Base-by-base conservation (phyloP, 2,113 vertebrate species). In the Pollachius pollachius region DNA sequence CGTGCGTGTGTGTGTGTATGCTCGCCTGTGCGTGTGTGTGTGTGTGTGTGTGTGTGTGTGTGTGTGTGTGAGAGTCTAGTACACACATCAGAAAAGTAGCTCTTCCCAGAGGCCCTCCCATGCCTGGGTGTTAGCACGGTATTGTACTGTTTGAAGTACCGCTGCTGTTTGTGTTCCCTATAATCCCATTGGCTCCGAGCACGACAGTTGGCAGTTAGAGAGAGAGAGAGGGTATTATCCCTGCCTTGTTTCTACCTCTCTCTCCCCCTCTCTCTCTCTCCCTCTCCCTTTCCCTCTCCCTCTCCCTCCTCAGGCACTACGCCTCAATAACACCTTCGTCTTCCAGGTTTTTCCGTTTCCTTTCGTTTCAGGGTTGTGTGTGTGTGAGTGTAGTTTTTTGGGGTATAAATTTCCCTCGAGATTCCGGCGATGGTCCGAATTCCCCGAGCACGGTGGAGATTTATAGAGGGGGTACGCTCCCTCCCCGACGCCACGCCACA, bases 141-240 rank as follows among this genome's bases (percentile, higher is more conserved):
- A 75, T 85, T 84, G 81, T 84, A 89, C 86, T 88, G 86, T 89
- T 89, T 89, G 89, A 89, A 88, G 86, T 85, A 69, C 78, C 80
- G 62, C 77, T 80, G 83, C 81, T 88, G 73, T 87, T 85, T 84
- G 82, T 85, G 78, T 83, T 87, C 82, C 77, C 77, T 85, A 79
- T 85, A 85, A 87, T 90, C 82, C 84, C 87, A 70, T 86, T 72
- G 81, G 86, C 86, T 85, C 13, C 23, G 1, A 67, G 76, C 75
- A n/a, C 71, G 62, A 7, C 62, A 71, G 83, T 81, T 65, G 74
- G 67, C 72, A 66, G 68, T 67, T 48, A 48, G 7, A 48, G 41
- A 48, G 65, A 74, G 72, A 80, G 74, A 80, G 68, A 84, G 66
- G 79, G 63, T 67, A 70, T 82, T 78, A 75, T 74, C 70, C 66